Conservation (phyloP, 2,797 vertebrate genomes). For the Numenius phaeopus region DNA sequence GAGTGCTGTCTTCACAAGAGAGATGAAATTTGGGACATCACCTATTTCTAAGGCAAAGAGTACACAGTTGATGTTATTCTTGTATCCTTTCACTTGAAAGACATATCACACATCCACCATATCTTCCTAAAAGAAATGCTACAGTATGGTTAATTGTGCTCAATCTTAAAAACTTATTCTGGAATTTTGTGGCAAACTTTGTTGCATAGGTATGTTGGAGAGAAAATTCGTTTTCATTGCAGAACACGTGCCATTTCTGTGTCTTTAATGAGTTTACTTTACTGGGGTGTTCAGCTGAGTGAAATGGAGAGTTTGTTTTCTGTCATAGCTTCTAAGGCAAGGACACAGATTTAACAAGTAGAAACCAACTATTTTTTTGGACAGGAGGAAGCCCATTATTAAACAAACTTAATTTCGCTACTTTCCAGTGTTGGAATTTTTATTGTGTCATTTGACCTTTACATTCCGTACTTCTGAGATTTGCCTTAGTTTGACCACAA, state of each 20-base stretch:
- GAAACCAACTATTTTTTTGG: not conserved
- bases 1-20: not conserved
- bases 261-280: not conserved
- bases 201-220: rapidly evolving
- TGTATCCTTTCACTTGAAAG: not conserved
- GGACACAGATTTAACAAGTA: not conserved
- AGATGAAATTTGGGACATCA: not conserved
- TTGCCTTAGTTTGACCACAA: not conserved
- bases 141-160: not conserved
- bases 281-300: not conserved
- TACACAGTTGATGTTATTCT: not conserved
- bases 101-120: not conserved
- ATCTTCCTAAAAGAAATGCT: not conserved
- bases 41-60: not conserved
- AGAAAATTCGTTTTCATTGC: not conserved
- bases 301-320: not conserved
- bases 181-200: not conserved
- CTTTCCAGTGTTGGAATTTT: constrained; percentile 4
- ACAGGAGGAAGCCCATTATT: not conserved
- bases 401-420: not conserved
- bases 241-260: rapidly evolving
- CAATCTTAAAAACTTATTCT: not conserved
- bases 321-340: not conserved
- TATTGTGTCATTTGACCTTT: constrained; percentile 55
- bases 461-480: not conserved